Evolutionary conservation across 2,113 vertebrate species (phyloP), one percentile per base, ranked within the genome.

Genomic region (Nothocercus nigrocapillus): DNA sequence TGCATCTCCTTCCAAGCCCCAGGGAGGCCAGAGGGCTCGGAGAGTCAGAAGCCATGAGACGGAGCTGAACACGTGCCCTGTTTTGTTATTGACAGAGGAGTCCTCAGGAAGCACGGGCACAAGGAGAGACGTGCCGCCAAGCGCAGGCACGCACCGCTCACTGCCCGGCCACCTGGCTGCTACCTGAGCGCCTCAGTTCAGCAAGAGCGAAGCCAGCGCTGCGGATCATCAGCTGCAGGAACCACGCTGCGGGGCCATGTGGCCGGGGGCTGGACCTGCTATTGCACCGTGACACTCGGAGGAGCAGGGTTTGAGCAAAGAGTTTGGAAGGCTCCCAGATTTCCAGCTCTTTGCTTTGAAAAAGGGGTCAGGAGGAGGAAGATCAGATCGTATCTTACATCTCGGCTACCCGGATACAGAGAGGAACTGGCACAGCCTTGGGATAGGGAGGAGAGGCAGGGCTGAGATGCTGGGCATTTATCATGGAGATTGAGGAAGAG

Each of bases 171-270:
- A 47, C 64, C 83, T 89, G 86, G 80, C 66, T n/a, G 80, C 56
- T n/a, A 79, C 73, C 27, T 17, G 30, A 70, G 44, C 0, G 15
- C 59, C 58, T 2, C 83, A 25, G 3, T 54, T 36, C 25, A 68
- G 84, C 93, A 27, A 72, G 47, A 13, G 84, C 78, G 1, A 14
- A n/a, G 83, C 3, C 24, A 22, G 77, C 18, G 64, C 2, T 28
- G 70, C 83, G 78, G 91, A 73, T 21, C 88, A 21, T 34, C 68
- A 56, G n/a, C 82, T 24, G 89, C 91, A 88, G 95, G 88, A 95
- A 85, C 96, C 85, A 0, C 85, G 91, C 95, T 91, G 79, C 88
- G 94, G 89, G 85, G 85, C 85, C 88, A 93, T 85, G 94, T 93
- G 91, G 80, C 80, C 3, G 3, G 38, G 88, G 90, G 88, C 88